phyloP scores from a whole-genome alignment of 1,140 invertebrate genomes.

The Drosophila murphyi region DNA sequence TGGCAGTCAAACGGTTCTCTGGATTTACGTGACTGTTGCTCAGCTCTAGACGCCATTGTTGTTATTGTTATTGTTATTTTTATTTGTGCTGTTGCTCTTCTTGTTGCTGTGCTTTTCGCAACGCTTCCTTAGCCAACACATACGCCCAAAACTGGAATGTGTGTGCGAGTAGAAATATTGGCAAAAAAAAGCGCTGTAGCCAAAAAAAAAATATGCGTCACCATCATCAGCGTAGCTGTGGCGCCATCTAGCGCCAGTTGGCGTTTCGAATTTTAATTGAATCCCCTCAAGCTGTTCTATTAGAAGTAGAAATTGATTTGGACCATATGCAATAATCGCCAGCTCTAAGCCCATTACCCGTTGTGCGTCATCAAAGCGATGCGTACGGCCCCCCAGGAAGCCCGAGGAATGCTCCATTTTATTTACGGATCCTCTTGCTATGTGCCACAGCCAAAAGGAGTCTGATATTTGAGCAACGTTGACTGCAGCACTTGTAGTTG shows the following conservation, averaged over 20 bases:
- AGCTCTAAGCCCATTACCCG: constrained; percentile 19
- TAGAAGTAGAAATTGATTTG: constrained; percentile 26
- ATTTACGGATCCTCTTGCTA: background rate
- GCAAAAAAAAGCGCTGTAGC: background rate
- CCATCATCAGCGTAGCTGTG: background rate
- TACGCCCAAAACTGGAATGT: background rate
- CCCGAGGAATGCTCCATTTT: background rate
- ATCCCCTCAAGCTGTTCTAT: constrained; percentile 32
- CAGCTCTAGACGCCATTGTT: constrained; percentile 19
- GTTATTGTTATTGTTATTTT: constrained; percentile 29
- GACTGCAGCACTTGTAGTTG: constrained; percentile 1
- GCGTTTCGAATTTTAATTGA: constrained; percentile 32
- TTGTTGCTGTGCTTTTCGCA: background rate
- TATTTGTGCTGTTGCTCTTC: constrained; percentile 7
- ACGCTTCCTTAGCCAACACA: background rate
- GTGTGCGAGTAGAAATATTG: constrained; percentile 21
- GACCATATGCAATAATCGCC: constrained; percentile 13
- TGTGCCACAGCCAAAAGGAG: background rate
- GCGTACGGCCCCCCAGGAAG: constrained; percentile 26
- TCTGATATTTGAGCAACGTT: constrained; percentile 14
- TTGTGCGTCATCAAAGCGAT: constrained; percentile 36
- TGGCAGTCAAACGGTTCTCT: constrained; percentile 27
- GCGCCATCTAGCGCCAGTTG: constrained; percentile 12
- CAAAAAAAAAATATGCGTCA: constrained; percentile 3
- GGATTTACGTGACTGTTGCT: constrained; percentile 52